Base-by-base conservation (phyloP, 2,888 invertebrate genomes). In the Tetragnatha montana region DNA sequence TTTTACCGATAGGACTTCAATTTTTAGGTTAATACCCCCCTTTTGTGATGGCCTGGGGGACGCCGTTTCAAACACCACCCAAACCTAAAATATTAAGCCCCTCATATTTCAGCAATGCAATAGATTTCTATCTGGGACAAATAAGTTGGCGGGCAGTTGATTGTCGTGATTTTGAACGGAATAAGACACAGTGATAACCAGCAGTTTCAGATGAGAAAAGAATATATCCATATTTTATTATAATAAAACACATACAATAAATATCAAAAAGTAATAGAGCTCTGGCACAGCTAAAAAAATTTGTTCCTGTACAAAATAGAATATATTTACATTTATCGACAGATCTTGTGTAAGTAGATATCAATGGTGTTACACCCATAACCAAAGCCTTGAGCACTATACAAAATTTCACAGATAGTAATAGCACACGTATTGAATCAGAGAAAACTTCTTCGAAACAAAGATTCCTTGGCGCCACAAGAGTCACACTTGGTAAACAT, bases 241-340 rank as follows among this genome's bases (percentile, higher is more conserved):
- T 68, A 81, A 74, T 76, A 74, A 81, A 79, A 87, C 80, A 89
- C 81, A 69, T 69, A 81, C 51, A 73, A 79, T 83, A 83, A 84
- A 84, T 89, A 84, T 84, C 73, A 89, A 88, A 60, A 84, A 89
- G 80, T 80, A 89, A 89, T 84, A 87, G 21, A 81, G 81, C 75
- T 87, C 75, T 84, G 84, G 84, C 84, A 89, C 81, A 83, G 35
- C 81, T 84, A 89, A 79, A 89, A 60, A 60, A 83, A 88, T 78
- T 83, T 88, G 75, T 75, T 89, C 70, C 80, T 80, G 84, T 89
- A 89, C 88, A 89, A 89, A 89, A 84, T 74, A 83, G 68, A 73
- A 88, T 88, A 88, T 89, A 80, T 76, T 81, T 69, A 89, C 80
- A 80, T 70, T 74, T 22, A 88, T 80, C 79, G 71, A 80, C 81